These are phyloP conservation scores for Rallus limicola DNA, from an alignment of 2,113 vertebrate genomes.

Conservation along the genomic window DNA sequence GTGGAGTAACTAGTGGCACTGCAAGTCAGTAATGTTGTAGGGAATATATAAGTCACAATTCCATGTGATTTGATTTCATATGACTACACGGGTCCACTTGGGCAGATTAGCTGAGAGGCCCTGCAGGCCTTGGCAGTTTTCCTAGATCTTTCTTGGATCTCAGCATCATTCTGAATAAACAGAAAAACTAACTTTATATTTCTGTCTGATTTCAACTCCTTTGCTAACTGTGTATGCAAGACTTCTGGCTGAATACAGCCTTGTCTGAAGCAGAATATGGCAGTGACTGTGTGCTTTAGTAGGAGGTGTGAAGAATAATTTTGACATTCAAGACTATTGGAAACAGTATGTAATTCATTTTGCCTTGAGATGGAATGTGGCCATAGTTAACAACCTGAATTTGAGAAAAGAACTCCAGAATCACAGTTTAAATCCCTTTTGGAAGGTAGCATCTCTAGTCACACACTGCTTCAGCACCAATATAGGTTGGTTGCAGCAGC, in stretches of 20 bases:
- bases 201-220: constrained; percentile 17
- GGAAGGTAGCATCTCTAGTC: constrained; percentile 12
- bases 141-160: neutral
- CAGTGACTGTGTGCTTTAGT: constrained; percentile 56
- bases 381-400: constrained; percentile 53
- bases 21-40: neutral
- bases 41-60: neutral
- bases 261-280: constrained; percentile 60
- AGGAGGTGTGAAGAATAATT: constrained; percentile 69
- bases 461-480: neutral
- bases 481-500: neutral
- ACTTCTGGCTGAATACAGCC: constrained; percentile 49
- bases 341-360: constrained; percentile 63
- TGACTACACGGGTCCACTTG: neutral
- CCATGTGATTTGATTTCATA: neutral
- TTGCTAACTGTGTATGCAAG: constrained; percentile 6
- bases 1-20: neutral
- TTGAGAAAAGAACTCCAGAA: constrained; percentile 21
- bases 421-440: constrained; percentile 13
- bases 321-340: constrained; percentile 63
- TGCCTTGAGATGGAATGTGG: constrained; percentile 52
- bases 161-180: constrained; percentile 15
- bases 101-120: neutral
- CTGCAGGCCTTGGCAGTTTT: neutral
- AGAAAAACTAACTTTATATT: neutral